Evolutionary conservation across 2,797 vertebrate genomes (phyloP).

Genomic region (Lithobates pipiens): DNA sequence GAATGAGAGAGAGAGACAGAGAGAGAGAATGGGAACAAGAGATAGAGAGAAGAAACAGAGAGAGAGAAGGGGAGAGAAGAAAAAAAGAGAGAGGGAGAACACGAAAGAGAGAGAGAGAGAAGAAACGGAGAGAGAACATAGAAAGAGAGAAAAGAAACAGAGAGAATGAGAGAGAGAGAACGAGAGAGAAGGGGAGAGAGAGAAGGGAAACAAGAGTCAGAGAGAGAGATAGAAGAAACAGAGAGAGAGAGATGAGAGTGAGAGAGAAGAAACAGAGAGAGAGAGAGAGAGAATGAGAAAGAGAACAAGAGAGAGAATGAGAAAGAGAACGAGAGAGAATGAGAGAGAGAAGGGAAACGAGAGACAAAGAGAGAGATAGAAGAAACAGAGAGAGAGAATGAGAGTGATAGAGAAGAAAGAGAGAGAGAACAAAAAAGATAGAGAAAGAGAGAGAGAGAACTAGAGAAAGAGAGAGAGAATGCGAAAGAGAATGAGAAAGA

Average conservation of each 20-base stretch:
- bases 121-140: background rate
- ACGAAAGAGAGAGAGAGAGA: background rate
- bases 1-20: background rate
- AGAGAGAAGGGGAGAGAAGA: background rate
- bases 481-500: background rate
- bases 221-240: background rate
- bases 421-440: background rate
- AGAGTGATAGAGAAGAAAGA: background rate
- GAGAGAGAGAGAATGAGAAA: background rate
- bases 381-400: background rate
- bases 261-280: background rate
- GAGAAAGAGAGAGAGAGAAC: constrained; percentile 20
- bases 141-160: background rate
- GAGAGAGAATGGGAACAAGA: too few species aligned
- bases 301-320: too few species aligned
- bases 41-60: background rate
- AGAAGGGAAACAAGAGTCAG: too few species aligned
- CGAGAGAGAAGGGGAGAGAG: background rate
- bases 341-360: too few species aligned
- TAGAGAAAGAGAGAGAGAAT: background rate
- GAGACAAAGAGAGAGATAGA: background rate
- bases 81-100: background rate
- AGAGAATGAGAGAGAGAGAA: background rate
- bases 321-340: too few species aligned
- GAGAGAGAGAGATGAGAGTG: background rate